Conservation (phyloP, 2,797 vertebrate genomes). For the Ctenopoma kingsleyae region DNA sequence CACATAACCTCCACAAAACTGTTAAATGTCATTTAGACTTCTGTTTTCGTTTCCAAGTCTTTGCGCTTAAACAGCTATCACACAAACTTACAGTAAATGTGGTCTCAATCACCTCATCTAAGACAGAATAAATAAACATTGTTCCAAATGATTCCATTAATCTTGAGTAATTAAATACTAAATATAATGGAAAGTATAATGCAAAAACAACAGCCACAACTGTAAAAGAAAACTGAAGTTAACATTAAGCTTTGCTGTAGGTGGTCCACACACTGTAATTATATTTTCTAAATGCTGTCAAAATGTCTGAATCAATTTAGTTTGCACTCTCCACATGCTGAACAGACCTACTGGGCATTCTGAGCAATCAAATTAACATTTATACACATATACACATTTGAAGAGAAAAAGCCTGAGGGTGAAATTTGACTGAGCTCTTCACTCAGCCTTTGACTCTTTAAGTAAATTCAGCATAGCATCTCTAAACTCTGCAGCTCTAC, state of each 20-base stretch:
- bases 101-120: background rate
- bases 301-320: background rate
- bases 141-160: background rate
- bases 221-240: background rate
- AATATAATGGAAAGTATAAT: background rate
- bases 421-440: constrained; percentile 8
- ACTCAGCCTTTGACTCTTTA: constrained; percentile 34
- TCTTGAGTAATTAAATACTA: background rate
- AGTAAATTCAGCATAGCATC: constrained; percentile 33
- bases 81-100: background rate
- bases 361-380: constrained; percentile 1
- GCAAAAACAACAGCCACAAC: too few relatives aligned
- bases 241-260: background rate
- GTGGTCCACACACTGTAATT: background rate
- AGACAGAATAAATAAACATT: too few relatives aligned
- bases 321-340: constrained; percentile 6
- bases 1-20: background rate
- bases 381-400: constrained; percentile 22
- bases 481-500: constrained; percentile 32
- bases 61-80: too few relatives aligned
- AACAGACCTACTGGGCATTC: constrained; percentile 1
- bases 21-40: background rate
- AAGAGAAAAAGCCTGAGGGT: constrained; percentile 14
- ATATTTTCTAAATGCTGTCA: background rate
- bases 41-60: too few relatives aligned